phyloP scores from a whole-genome alignment of 1,140 invertebrate species.

The Drosophila mayri region DNA sequence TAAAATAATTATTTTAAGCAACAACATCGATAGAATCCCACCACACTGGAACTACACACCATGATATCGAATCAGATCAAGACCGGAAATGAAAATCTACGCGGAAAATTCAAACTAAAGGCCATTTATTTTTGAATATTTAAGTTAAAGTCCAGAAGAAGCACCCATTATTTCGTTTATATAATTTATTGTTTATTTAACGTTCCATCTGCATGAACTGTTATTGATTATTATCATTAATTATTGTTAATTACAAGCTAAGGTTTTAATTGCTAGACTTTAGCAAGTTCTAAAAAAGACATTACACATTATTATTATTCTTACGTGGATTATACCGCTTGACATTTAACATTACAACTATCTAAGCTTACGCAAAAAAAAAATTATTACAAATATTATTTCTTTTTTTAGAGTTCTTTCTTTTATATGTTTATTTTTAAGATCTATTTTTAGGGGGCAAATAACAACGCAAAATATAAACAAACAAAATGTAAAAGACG shows the following conservation, averaged over 20 bases:
- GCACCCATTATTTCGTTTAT: neutral
- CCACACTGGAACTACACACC: neutral
- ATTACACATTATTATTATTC: constrained; percentile 63
- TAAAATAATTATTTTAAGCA: neutral
- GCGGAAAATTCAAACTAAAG: constrained; percentile 1
- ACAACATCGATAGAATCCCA: neutral
- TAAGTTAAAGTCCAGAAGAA: neutral
- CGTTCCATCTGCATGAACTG: constrained; percentile 35
- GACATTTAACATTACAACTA: constrained; percentile 37
- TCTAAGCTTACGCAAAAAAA: constrained; percentile 25
- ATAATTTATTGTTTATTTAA: constrained; percentile 50
- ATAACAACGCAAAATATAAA: constrained; percentile 34
- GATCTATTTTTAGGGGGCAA: neutral
- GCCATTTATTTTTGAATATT: neutral
- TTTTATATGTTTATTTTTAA: constrained; percentile 1
- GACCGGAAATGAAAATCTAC: neutral
- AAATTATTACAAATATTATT: constrained; percentile 11
- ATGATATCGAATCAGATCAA: neutral
- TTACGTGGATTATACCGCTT: constrained; percentile 41
- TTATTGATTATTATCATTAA: constrained; percentile 56
- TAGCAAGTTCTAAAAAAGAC: constrained; percentile 58
- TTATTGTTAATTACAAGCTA: constrained; percentile 73
- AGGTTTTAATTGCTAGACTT: constrained; percentile 56
- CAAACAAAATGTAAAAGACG: constrained; percentile 16
- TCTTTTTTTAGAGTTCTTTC: constrained; percentile 9